Base-by-base conservation (phyloP, 2,113 vertebrate species). In the Siphamia tubifer region DNA sequence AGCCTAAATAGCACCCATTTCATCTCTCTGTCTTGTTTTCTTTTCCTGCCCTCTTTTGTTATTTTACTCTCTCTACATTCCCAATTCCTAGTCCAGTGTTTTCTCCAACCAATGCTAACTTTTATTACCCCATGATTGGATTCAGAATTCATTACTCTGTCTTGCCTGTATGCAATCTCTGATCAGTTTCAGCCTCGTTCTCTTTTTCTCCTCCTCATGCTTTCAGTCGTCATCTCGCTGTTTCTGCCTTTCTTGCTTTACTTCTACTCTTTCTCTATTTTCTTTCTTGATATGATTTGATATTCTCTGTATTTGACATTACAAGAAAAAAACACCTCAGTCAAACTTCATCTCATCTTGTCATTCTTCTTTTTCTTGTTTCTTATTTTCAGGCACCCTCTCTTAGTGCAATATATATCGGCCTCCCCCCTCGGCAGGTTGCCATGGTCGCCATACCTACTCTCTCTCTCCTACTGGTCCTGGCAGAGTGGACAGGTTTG, bases 391-490 rank as follows among this genome's bases (percentile, higher is more conserved):
- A 93, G 92, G 90, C 88, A 77, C 83, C 90, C 85, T 88, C 86
- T 87, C 84, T 85, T 87, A 85, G 85, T 69, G 81, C 81, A 77
- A 84, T 79, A 89, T 89, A 88, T 92, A 90, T 85, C 91, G 64
- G 79, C 60, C 66, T 70, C 61, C 84, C 85, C 84, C 84, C 84
- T 89, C 86, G 89, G 87, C 90, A 90, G 89, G 87, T 93, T 90
- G 84, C 90, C 84, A 87, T 93, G 94, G 89, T 94, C 74, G 79
- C 92, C 89, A 88, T 91, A 92, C 90, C 93, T 77, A 89, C 89
- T 84, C 87, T 93, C 82, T 90, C 91, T 90, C 94, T 98, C 89
- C 91, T 96, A 65, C 87, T 96, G 93, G 95, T 94, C 84, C 87
- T 96, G 90, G 93, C 93, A 88, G 93, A 94, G 82, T 94, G 94